Base-by-base conservation (phyloP, 1,140 invertebrate species). In the Dreissena rostriformis region DNA sequence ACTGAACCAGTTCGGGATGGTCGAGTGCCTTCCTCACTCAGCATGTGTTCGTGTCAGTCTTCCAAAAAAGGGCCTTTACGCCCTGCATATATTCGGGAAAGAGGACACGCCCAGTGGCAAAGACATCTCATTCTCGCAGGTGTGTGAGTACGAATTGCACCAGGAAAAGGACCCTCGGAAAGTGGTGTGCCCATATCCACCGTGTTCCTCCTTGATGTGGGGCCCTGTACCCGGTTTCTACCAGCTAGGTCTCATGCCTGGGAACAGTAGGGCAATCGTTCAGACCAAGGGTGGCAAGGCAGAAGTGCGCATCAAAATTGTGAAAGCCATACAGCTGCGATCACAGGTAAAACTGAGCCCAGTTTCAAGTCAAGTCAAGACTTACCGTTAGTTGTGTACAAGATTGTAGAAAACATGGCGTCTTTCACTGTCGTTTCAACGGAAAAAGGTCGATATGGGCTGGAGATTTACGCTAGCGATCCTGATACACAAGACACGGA, bases 381-480 rank as follows among this genome's bases (percentile, higher is more conserved):
- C 63, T 28, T 72, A 22, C 82, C 82, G 4, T 53, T 84, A 26
- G 82, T 84, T 57, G 49, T 84, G 15, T 84, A 93, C 68, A 87
- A 91, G 52, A 88, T 87, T 6, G 89, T 92, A 15, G 91, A 90
- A 17, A 88, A 90, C 49, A 88, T 87, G 26, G 92, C 91, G 11
- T 88, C 91, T 49, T 93, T 94, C 84, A 91, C 89, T 26, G 86
- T 93, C 65, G 91, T 90, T 24, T 86, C 91, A 0, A 92, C 92
- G 7, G 82, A 84, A 15, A 86, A 88, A 67, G 93, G 93, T 7
- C 92, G 93, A 82, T 94, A 92, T 85, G 93, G 93, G 17, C 87
- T 94, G 19, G 93, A 94, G 87, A 91, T 94, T 57, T 94, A 93
- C 75, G 92, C 92, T 52, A 93, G 93, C 73, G 92, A 94, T 74